These are phyloP conservation scores for Noctilio leporinus DNA, from an alignment of 2,113 vertebrate genomes.

Conservation along the genomic window DNA sequence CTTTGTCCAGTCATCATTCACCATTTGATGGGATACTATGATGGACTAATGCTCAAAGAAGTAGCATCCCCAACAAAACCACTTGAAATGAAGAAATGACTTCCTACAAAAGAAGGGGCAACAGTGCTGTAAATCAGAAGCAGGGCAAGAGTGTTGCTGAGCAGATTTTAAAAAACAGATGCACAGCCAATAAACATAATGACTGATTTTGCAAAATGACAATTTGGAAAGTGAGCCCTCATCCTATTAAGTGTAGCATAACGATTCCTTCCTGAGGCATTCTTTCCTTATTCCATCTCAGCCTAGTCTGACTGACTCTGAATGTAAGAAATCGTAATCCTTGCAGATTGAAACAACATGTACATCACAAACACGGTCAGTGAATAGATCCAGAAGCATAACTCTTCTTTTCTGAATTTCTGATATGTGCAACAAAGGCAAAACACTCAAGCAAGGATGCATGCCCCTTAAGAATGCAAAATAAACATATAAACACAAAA, in stretches of 20 bases:
- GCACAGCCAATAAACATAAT: neutral
- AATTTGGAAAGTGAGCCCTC: neutral
- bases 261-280: neutral
- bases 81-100: neutral
- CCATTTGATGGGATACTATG: neutral
- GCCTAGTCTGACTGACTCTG: neutral
- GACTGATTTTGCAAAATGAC: neutral
- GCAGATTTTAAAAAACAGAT: neutral
- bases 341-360: neutral
- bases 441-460: neutral
- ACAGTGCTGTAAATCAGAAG: neutral
- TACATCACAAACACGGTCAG: neutral
- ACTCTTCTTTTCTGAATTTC: neutral
- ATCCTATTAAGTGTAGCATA: neutral
- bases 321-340: neutral
- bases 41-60: neutral
- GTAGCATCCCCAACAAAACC: neutral
- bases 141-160: neutral
- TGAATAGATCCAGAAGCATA: neutral
- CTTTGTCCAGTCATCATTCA: neutral
- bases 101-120: neutral
- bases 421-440: neutral
- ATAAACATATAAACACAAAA: slow-evolving; percentile 43
- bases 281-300: neutral
- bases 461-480: slow-evolving; percentile 28